A percentile compares a stretch with the other conserved stretches of the same genome.
Evolutionary conservation across 2,113 vertebrate genomes (phyloP).

Genomic region (Microtus montanus): DNA sequence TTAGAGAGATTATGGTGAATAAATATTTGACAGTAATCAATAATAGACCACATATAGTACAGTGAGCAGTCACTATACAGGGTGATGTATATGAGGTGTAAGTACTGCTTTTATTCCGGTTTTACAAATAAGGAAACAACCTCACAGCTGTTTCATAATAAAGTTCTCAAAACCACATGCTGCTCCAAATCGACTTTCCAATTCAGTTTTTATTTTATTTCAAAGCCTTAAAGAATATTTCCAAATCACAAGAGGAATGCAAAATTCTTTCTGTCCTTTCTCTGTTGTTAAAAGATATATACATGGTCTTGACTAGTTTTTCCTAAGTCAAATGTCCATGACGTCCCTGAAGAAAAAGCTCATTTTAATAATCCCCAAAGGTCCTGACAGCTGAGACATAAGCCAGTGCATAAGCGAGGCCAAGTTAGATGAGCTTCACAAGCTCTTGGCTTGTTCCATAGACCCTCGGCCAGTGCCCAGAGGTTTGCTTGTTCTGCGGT

Average conservation of each 20-base stretch:
- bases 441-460: neutral
- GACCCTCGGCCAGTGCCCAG: fast-evolving
- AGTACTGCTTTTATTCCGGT: neutral
- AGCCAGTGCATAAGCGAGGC: neutral
- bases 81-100: neutral
- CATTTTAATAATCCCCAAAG: neutral
- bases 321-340: neutral
- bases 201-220: neutral
- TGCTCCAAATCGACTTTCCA: neutral
- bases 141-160: neutral
- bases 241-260: neutral
- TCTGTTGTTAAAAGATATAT: neutral
- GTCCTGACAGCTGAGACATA: neutral
- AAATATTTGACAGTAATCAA: neutral
- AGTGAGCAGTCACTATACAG: fast-evolving
- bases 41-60: neutral
- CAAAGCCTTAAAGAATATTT: neutral
- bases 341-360: neutral
- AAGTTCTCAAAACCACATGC: neutral
- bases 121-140: neutral
- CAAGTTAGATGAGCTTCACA: neutral
- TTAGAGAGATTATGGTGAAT: neutral
- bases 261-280: no score
- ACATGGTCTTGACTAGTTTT: neutral
- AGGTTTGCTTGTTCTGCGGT: neutral